Evolutionary conservation across 2,113 vertebrate species (phyloP).

Genomic region (Balaeniceps rex): DNA sequence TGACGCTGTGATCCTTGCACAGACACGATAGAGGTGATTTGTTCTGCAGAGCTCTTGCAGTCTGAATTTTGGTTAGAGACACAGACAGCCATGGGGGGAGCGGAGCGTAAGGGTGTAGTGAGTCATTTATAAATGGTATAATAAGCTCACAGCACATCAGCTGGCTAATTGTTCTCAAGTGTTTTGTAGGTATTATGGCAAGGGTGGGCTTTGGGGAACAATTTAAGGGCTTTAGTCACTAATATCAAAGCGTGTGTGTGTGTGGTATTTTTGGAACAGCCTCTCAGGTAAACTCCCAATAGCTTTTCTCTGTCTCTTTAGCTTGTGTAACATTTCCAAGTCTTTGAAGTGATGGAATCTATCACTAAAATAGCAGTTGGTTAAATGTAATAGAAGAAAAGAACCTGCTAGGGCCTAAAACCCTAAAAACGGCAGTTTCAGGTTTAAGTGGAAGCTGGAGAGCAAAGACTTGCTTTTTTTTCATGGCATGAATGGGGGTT

Average conservation of each 20-base stretch:
- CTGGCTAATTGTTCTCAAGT: background rate
- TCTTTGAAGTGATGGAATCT: background rate
- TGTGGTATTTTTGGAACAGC: constrained; percentile 43
- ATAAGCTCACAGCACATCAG: background rate
- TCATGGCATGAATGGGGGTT: background rate
- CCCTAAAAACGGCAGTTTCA: background rate
- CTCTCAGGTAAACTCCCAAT: constrained; percentile 42
- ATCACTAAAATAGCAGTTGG: background rate
- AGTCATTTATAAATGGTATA: background rate
- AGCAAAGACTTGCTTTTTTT: background rate
- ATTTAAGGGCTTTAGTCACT: constrained; percentile 31
- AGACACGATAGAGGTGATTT: rapidly evolving
- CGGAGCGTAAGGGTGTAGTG: background rate
- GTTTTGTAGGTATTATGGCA: background rate
- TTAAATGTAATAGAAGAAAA: background rate
- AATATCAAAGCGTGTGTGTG: background rate
- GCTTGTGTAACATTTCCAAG: background rate
- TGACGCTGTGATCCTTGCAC: rapidly evolving
- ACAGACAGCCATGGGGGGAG: background rate
- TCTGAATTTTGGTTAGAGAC: background rate
- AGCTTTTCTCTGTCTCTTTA: constrained; percentile 21
- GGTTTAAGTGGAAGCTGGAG: background rate
- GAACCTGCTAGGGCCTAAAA: background rate
- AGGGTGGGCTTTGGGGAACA: constrained; percentile 7
- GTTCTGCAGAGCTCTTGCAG: background rate